Conservation (phyloP, 37 sponge, comb jelly and placozoan genomes). For the Oopsacas minuta region DNA sequence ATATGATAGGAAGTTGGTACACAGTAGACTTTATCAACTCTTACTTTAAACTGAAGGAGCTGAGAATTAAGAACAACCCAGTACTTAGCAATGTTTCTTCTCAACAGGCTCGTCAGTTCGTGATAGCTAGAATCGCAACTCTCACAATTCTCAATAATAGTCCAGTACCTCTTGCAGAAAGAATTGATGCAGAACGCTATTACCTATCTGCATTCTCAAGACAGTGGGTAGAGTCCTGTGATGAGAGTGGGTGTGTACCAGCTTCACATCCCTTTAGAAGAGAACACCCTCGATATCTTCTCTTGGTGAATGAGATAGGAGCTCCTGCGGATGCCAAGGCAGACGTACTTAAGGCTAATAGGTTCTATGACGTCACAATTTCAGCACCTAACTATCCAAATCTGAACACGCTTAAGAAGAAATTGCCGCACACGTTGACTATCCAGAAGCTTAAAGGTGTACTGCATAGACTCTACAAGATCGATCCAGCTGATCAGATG, state of each 20-base stretch:
- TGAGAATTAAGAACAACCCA: slow-evolving; percentile 55
- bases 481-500: slow-evolving; percentile 47
- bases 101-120: slow-evolving; percentile 36
- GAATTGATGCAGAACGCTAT: slow-evolving; percentile 50
- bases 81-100: slow-evolving; percentile 30
- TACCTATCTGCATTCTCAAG: slow-evolving; percentile 43
- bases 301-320: slow-evolving; percentile 22
- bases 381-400: slow-evolving; percentile 39
- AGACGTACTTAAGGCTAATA: neutral
- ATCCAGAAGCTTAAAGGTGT: slow-evolving; percentile 75
- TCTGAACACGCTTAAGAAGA: slow-evolving; percentile 37
- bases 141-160: slow-evolving; percentile 48
- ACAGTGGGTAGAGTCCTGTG: slow-evolving; percentile 21
- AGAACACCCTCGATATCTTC: slow-evolving; percentile 29
- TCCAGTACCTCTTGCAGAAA: slow-evolving; percentile 36
- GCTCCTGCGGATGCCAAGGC: neutral
- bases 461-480: slow-evolving; percentile 51
- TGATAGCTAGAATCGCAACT: slow-evolving; percentile 38
- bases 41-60: slow-evolving; percentile 36
- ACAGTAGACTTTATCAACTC: slow-evolving; percentile 32
- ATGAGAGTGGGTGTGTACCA: neutral
- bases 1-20: slow-evolving; percentile 37
- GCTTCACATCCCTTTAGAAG: neutral
- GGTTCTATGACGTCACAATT: slow-evolving; percentile 34
- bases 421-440: slow-evolving; percentile 53